Evolutionary conservation across 2,113 vertebrate species (phyloP).

Genomic region (Pelecanus crispus): DNA sequence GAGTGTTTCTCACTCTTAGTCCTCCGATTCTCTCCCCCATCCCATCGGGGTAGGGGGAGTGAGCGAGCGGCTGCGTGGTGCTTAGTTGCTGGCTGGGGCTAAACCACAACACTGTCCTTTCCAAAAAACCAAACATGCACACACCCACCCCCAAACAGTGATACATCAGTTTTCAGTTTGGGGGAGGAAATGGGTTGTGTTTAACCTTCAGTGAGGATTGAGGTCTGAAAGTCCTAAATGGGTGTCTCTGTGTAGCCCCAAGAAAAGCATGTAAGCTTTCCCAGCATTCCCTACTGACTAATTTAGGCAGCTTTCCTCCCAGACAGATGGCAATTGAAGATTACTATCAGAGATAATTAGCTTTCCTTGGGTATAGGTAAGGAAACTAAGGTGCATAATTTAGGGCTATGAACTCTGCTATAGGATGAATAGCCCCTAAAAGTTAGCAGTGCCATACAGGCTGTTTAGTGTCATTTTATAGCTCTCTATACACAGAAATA

Average conservation of each 20-base stretch:
- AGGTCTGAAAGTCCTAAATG: background rate
- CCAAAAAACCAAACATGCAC: background rate
- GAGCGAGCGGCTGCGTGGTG: too few species aligned
- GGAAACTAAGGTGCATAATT: background rate
- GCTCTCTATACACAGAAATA: background rate
- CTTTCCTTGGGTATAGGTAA: background rate
- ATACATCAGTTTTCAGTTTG: background rate
- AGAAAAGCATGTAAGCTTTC: background rate
- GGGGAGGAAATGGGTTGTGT: background rate
- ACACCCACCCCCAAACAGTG: background rate
- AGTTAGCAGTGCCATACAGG: background rate
- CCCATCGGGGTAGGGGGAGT: too few species aligned
- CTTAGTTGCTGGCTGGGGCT: too few species aligned
- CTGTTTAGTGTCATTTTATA: background rate
- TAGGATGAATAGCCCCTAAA: background rate
- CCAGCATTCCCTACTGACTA: background rate
- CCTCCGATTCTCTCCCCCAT: too few species aligned
- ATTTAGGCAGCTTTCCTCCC: slow-evolving; percentile 30
- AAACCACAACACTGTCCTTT: too few species aligned
- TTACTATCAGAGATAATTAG: slow-evolving; percentile 20
- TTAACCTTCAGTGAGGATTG: background rate
- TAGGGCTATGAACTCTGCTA: background rate
- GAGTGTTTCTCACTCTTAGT: too few species aligned
- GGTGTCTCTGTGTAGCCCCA: background rate
- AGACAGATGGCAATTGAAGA: slow-evolving; percentile 45